A percentile compares a stretch with the other conserved stretches of the same genome.
Conservation (phyloP, 2,797 vertebrate genomes). For the Hapalemur alaotrensis region DNA sequence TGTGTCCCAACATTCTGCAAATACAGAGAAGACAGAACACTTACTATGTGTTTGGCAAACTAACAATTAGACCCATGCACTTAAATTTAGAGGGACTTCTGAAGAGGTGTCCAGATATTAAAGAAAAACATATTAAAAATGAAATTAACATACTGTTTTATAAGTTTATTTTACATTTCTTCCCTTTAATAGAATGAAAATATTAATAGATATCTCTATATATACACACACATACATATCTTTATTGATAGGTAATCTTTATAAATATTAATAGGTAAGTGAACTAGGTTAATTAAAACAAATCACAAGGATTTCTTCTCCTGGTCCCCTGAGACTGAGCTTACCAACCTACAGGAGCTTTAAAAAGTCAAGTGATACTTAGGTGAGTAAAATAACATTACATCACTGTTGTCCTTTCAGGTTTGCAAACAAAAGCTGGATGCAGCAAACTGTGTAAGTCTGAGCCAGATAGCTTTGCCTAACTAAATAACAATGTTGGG, state of each 20-base stretch:
- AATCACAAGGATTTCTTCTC: constrained; percentile 20
- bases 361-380: constrained; percentile 14
- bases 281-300: neutral
- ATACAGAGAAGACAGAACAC: neutral
- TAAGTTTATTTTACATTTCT: neutral
- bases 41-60: neutral
- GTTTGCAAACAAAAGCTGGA: constrained; percentile 61
- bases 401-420: constrained; percentile 46
- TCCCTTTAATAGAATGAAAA: neutral
- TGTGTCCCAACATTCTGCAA: neutral
- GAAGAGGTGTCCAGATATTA: neutral
- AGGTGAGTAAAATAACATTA: constrained; percentile 57
- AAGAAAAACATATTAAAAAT: neutral
- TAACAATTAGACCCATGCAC: neutral
- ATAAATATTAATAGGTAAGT: neutral
- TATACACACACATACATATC: neutral
- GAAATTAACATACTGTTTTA: neutral
- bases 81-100: constrained; percentile 1
- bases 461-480: constrained; percentile 51
- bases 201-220: no score
- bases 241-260: neutral
- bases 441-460: neutral
- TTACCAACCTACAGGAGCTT: neutral
- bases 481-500: constrained; percentile 28
- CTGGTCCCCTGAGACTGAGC: neutral